These are phyloP conservation scores for Monochamus alternatus DNA, from an alignment of 2,888 invertebrate species.

Conservation along the genomic window DNA sequence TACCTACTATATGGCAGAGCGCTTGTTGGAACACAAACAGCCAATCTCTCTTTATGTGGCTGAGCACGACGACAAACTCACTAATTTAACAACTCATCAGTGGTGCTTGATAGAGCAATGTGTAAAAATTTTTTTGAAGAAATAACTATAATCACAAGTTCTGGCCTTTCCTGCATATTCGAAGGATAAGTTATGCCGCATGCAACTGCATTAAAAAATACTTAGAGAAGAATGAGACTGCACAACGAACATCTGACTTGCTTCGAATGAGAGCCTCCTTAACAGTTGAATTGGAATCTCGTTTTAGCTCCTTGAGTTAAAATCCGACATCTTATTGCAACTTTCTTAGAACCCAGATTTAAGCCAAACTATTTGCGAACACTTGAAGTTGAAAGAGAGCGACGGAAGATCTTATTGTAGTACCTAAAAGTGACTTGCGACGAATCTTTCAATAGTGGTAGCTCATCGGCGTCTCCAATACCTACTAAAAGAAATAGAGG, in stretches of 20 bases:
- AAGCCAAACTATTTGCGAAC: slow-evolving; percentile 53
- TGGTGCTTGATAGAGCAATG: slow-evolving; percentile 44
- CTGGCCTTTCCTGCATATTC: slow-evolving; percentile 49
- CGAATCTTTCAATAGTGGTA: slow-evolving; percentile 48
- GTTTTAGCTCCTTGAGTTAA: slow-evolving; percentile 43
- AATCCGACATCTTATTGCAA: slow-evolving; percentile 40
- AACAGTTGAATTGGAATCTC: slow-evolving; percentile 51
- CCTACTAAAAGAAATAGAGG: slow-evolving; percentile 41
- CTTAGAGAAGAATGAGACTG: slow-evolving; percentile 42
- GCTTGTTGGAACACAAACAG: slow-evolving; percentile 43
- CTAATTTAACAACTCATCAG: slow-evolving; percentile 42
- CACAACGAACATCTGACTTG: slow-evolving; percentile 37
- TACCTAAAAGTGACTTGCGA: slow-evolving; percentile 56
- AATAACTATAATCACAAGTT: slow-evolving; percentile 54
- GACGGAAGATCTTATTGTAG: slow-evolving; percentile 57
- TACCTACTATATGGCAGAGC: slow-evolving; percentile 42
- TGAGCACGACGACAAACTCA: slow-evolving; percentile 40
- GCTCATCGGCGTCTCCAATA: slow-evolving; percentile 31
- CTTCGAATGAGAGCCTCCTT: slow-evolving; percentile 48
- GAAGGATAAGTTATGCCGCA: slow-evolving; percentile 57
- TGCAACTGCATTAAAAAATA: slow-evolving; percentile 46
- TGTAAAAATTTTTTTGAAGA: slow-evolving; percentile 43
- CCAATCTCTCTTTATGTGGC: slow-evolving; percentile 25
- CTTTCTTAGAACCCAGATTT: slow-evolving; percentile 51
- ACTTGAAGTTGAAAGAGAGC: slow-evolving; percentile 57